Percentiles rank a stretch among this genome's conserved stretches.
Evolutionary conservation across 2,888 invertebrate species (phyloP).

Genomic region (Laothoe populi): DNA sequence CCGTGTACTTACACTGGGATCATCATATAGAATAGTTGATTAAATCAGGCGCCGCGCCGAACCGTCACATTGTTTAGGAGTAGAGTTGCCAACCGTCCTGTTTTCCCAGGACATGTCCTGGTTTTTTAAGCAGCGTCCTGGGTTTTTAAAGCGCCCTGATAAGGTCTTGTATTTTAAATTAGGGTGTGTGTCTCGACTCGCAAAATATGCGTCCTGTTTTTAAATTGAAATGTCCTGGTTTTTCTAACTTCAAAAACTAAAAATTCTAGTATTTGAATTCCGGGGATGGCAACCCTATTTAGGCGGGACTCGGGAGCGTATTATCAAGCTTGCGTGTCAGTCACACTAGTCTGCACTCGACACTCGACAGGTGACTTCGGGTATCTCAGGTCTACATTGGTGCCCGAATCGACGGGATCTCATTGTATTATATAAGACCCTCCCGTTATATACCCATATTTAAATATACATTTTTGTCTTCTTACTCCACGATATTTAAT

Average conservation of each 20-base stretch:
- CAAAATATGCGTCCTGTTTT: no score
- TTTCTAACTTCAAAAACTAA: no score
- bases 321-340: conserved; percentile 63
- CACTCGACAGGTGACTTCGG: conserved; percentile 55
- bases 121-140: no score
- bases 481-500: conserved; percentile 1
- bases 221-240: no score
- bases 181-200: no score
- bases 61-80: conserved; percentile 60
- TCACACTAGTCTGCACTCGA: conserved; percentile 44
- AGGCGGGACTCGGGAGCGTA: no score
- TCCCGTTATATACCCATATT: conserved; percentile 39
- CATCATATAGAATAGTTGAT: conserved; percentile 63
- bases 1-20: conserved; percentile 55
- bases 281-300: no score
- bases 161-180: no score
- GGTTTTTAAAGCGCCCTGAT: no score
- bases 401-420: conserved; percentile 45
- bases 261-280: no score
- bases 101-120: no score
- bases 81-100: no score
- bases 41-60: conserved; percentile 62
- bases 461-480: background rate
- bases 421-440: conserved; percentile 42
- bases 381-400: conserved; percentile 44